phyloP scores from a whole-genome alignment of 2,113 vertebrate species.

The Pachyramphus minor region DNA sequence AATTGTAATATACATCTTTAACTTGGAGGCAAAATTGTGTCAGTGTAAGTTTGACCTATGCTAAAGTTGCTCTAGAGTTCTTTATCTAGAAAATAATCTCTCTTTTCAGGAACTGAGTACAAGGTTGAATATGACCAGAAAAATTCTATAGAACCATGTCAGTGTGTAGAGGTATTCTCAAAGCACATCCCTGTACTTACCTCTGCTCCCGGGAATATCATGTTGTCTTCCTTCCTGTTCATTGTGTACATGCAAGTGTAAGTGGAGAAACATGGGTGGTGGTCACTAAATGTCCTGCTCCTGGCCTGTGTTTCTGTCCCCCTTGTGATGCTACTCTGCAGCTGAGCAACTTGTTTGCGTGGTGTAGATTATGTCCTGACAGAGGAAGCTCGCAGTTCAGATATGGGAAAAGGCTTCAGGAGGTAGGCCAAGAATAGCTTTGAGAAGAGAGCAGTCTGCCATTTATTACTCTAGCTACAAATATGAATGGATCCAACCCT shows the following conservation, averaged over 20 bases:
- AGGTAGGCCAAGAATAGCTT: background rate
- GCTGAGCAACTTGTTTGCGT: background rate
- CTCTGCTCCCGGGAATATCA: background rate
- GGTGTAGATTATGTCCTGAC: background rate
- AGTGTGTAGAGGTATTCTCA: background rate
- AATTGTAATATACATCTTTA: background rate
- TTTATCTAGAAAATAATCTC: background rate
- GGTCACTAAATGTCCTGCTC: background rate
- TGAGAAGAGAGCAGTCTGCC: background rate
- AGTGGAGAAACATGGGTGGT: background rate
- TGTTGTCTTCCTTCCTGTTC: background rate
- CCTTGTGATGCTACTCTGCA: background rate
- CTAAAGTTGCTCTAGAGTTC: background rate
- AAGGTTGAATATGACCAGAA: background rate
- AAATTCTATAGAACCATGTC: background rate
- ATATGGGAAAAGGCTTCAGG: fast-evolving
- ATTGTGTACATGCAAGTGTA: background rate
- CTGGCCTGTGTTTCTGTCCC: background rate
- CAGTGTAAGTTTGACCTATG: background rate
- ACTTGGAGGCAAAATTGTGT: background rate
- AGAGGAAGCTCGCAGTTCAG: background rate
- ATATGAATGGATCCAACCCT: background rate
- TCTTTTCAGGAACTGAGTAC: background rate
- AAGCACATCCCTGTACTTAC: background rate
- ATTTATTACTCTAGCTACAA: background rate